Evolutionary conservation across 1,140 invertebrate genomes (phyloP), one percentile per base, ranked within the genome.

Genomic region (Campoletis sonorensis): DNA sequence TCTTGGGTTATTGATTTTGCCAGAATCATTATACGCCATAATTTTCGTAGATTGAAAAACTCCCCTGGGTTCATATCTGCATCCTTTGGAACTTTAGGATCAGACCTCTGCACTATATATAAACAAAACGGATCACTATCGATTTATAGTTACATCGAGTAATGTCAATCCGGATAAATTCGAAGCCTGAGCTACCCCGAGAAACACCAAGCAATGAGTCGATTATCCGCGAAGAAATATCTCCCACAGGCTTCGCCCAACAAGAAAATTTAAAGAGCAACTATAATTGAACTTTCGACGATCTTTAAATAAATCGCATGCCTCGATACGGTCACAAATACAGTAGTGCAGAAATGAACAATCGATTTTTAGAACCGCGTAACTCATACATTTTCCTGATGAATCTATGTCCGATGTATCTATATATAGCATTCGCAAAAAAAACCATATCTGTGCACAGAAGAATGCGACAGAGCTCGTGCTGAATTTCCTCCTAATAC

Each of bases 1-100:
- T 72, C 67, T 71, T 71, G 67, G 67, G 67, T 71, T 54, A 64
- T 79, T 79, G 64, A 67, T 64, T 64, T 54, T 37, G 8, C 16
- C 21, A 40, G 71, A 21, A n/a, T 45, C 71, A 27, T n/a, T 26
- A 27, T 13, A n/a, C n/a, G n/a, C n/a, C n/a, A n/a, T 23, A n/a
- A n/a, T 23, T 40, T 2, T 33, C 30, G 7, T 33, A 7, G 30
- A 7, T 33, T 33, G 2, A 33, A 33, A 33, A 33, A 33, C n/a
- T n/a, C n/a, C n/a, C n/a, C n/a, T n/a, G n/a, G n/a, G n/a, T n/a
- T n/a, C n/a, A n/a, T n/a, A n/a, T n/a, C n/a, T n/a, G n/a, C n/a
- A n/a, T n/a, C n/a, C n/a, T n/a, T n/a, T 45, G 5, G 40, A 58
- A 58, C 54, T 58, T 11, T 58, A 13, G 1, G 18, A 23, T 1